A percentile compares a stretch with the other conserved stretches of the same genome.
These are phyloP conservation scores for Oligia strigilis DNA, from an alignment of 2,888 invertebrate species.

Conservation along the genomic window DNA sequence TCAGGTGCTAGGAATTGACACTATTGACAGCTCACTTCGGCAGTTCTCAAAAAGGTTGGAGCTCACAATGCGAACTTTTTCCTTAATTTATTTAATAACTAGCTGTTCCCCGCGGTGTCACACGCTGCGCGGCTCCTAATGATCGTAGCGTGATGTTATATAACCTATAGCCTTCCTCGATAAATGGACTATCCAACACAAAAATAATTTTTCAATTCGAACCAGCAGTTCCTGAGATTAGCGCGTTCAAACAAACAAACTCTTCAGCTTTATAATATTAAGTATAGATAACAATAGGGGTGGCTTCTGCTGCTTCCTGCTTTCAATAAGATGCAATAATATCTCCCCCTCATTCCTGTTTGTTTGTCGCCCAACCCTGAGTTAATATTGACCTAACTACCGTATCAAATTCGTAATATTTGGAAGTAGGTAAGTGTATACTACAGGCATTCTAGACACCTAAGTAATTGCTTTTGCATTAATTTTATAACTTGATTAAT, in stretches of 20 bases:
- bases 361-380: slow-evolving; percentile 43
- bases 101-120: too few species aligned
- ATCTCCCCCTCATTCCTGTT: slow-evolving; percentile 33
- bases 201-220: too few species aligned
- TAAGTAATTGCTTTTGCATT: slow-evolving; percentile 42
- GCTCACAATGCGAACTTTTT: neutral
- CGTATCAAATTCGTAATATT: slow-evolving; percentile 40
- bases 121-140: too few species aligned
- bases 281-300: slow-evolving; percentile 3
- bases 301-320: neutral
- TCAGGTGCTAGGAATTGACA: too few species aligned
- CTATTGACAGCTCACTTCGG: too few species aligned
- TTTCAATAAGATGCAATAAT: slow-evolving; percentile 37
- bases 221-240: too few species aligned
- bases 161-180: too few species aligned
- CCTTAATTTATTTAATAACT: neutral
- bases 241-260: too few species aligned
- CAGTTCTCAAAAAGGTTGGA: slow-evolving; percentile 1
- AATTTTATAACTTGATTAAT: slow-evolving; percentile 22
- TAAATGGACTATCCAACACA: too few species aligned
- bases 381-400: slow-evolving; percentile 44
- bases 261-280: too few species aligned
- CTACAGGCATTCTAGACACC: neutral
- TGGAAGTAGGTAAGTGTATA: slow-evolving; percentile 8
- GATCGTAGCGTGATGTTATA: too few species aligned